phyloP scores from a whole-genome alignment of 2,888 invertebrate species.

The Oxyteleia sp. region DNA sequence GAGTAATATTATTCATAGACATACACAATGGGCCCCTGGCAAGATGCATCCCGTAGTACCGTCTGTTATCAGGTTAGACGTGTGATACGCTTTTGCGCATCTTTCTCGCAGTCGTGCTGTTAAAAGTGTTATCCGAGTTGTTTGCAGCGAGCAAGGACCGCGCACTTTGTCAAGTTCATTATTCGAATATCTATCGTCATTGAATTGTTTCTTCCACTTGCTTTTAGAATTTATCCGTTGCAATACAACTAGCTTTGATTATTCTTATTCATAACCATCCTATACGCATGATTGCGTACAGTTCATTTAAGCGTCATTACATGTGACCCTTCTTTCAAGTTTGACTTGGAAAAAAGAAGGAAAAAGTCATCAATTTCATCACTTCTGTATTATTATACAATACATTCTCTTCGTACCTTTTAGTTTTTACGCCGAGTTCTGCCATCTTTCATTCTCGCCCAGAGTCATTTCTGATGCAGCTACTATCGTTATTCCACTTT shows the following conservation, averaged over 20 bases:
- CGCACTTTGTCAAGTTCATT: neutral
- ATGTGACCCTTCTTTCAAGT: neutral
- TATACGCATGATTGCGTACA: neutral
- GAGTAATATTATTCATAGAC: constrained; percentile 59
- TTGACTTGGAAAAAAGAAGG: neutral
- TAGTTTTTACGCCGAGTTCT: constrained; percentile 1
- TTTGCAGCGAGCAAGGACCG: constrained; percentile 2
- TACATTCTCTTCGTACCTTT: constrained; percentile 7
- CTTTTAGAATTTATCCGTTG: neutral
- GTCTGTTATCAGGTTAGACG: constrained; percentile 42
- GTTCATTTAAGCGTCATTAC: constrained; percentile 2
- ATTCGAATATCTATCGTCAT: neutral
- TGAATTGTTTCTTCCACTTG: constrained; percentile 7
- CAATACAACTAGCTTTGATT: neutral
- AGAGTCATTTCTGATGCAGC: constrained; percentile 33
- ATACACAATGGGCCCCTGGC: constrained; percentile 58
- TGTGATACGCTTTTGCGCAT: constrained; percentile 46
- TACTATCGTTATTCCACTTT: constrained; percentile 34
- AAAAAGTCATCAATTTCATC: neutral
- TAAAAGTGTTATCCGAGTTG: constrained; percentile 28
- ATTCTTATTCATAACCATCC: neutral
- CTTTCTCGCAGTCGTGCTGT: constrained; percentile 24
- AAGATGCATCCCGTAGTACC: constrained; percentile 30
- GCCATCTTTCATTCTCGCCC: constrained; percentile 27
- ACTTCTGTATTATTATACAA: constrained; percentile 20